These are phyloP conservation scores for Tetragonula clypearis DNA, from an alignment of 1,140 invertebrate species.

Conservation along the genomic window DNA sequence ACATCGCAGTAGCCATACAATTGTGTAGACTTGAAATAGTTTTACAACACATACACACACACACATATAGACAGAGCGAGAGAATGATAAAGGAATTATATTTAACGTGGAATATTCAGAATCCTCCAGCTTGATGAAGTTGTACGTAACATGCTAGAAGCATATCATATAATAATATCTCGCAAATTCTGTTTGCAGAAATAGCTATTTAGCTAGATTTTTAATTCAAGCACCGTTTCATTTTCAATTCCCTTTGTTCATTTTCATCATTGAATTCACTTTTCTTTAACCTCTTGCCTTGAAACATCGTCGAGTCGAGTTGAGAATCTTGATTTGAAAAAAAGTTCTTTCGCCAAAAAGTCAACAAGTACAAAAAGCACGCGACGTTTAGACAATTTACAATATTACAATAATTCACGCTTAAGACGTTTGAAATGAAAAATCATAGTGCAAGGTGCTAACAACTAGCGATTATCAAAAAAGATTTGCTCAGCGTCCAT, in stretches of 20 bases:
- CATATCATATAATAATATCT: background rate
- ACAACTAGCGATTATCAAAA: background rate
- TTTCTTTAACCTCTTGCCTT: too few relatives aligned
- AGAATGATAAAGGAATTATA: background rate
- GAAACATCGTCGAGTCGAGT: too few relatives aligned
- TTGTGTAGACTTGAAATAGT: background rate
- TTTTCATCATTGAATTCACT: too few relatives aligned
- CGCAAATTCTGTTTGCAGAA: background rate
- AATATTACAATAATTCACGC: too few relatives aligned
- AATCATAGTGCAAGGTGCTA: too few relatives aligned
- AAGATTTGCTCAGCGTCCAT: background rate
- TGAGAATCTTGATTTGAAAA: too few relatives aligned
- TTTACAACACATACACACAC: background rate
- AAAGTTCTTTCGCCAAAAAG: too few relatives aligned
- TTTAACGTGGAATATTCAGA: background rate
- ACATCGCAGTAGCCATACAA: background rate
- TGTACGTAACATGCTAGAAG: background rate
- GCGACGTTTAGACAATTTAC: too few relatives aligned
- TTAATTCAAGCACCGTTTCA: background rate
- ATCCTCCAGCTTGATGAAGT: background rate
- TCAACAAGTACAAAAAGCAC: too few relatives aligned
- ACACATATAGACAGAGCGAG: background rate
- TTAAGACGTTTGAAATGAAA: too few relatives aligned
- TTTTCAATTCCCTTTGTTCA: background rate
- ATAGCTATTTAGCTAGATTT: background rate